These are phyloP conservation scores for Leptogaster cylindrica DNA, from an alignment of 2,888 invertebrate species.

Conservation along the genomic window DNA sequence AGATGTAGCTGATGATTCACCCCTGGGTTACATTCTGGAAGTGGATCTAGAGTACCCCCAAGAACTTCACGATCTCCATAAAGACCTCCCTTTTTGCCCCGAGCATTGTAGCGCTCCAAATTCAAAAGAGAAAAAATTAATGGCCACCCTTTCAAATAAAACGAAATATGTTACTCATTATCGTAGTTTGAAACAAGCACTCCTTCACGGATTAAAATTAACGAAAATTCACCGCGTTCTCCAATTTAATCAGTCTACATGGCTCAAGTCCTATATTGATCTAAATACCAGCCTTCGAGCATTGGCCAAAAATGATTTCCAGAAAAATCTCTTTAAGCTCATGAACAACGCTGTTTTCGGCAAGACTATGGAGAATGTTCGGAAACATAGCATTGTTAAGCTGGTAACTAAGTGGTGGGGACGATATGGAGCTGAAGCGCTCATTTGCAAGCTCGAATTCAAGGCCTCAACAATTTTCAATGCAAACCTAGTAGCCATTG, in stretches of 20 bases:
- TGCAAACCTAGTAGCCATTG: constrained; percentile 55
- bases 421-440: constrained; percentile 48
- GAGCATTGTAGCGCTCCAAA: not conserved
- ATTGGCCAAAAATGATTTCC: constrained; percentile 39
- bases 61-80: constrained; percentile 49
- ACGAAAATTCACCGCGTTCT: no score
- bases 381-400: constrained; percentile 51
- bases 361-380: constrained; percentile 41
- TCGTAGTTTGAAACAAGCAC: constrained; percentile 50
- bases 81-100: constrained; percentile 1
- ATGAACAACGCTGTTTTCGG: constrained; percentile 30
- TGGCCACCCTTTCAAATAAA: constrained; percentile 50
- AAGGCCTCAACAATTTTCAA: constrained; percentile 52
- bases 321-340: constrained; percentile 48
- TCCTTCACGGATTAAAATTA: no score
- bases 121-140: constrained; percentile 46
- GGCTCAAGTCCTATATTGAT: constrained; percentile 49
- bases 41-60: constrained; percentile 49
- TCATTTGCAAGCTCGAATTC: constrained; percentile 54
- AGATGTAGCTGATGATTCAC: no score
- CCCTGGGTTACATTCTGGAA: constrained; percentile 52
- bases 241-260: constrained; percentile 52
- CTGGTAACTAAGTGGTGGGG: constrained; percentile 31
- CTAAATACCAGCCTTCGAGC: constrained; percentile 45
- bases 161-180: constrained; percentile 52